Evolutionary conservation across 92 coral and sea anemone species (phyloP).

Genomic region (Epizoanthus scotinus): DNA sequence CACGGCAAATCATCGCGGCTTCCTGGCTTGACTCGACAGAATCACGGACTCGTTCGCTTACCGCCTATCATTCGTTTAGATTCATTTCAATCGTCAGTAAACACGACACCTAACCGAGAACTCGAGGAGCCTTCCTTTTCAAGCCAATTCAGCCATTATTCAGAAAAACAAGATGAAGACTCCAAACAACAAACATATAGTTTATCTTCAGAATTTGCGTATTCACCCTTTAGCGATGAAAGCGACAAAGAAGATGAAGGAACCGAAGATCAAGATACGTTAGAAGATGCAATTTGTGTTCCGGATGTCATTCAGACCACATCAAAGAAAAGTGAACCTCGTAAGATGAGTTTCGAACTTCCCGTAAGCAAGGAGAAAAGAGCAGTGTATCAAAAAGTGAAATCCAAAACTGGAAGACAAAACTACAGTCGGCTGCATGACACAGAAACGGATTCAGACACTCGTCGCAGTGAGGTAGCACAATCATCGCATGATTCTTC

Average conservation of each 20-base stretch:
- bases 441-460: not conserved
- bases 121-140: slow-evolving; percentile 1
- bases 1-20: slow-evolving; percentile 13
- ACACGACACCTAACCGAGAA: slow-evolving; percentile 14
- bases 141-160: slow-evolving; percentile 4
- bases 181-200: slow-evolving; percentile 27
- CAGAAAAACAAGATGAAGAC: not conserved
- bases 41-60: slow-evolving; percentile 78
- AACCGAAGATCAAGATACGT: not conserved
- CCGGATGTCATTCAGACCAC: not conserved
- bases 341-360: not conserved
- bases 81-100: slow-evolving; percentile 21
- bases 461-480: not conserved
- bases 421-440: not conserved
- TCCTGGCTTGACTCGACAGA: slow-evolving; percentile 62
- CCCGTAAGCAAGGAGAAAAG: not conserved
- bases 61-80: slow-evolving; percentile 83
- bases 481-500: not conserved
- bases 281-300: not conserved
- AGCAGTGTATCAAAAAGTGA: slow-evolving; percentile 3
- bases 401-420: not conserved
- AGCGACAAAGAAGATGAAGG: not conserved
- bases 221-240: slow-evolving; percentile 7
- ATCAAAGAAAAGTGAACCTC: slow-evolving; percentile 9
- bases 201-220: slow-evolving; percentile 5